Conservation (phyloP, 2,113 vertebrate species). For the Lampris megalopsis region DNA sequence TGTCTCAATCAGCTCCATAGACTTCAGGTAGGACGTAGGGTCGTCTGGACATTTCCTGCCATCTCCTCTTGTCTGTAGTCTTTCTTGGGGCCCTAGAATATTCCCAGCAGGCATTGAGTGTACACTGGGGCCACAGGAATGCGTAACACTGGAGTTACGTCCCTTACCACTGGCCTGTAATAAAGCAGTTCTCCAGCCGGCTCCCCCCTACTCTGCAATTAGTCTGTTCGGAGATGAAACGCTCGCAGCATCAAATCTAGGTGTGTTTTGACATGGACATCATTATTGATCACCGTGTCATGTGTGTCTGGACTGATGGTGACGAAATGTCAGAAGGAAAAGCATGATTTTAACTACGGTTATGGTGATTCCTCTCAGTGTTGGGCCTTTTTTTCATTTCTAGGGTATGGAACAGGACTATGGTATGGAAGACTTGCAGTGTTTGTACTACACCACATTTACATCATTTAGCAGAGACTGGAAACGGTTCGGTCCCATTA, state of each 20-base stretch:
- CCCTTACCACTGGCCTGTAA: slow-evolving; percentile 43
- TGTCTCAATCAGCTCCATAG: background rate
- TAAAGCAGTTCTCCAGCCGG: slow-evolving; percentile 47
- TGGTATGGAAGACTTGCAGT: background rate
- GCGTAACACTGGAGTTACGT: slow-evolving; percentile 37
- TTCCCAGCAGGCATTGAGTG: slow-evolving; percentile 32
- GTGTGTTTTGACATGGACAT: slow-evolving; percentile 30
- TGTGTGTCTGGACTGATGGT: background rate
- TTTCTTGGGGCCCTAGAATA: slow-evolving; percentile 31
- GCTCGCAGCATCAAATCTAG: slow-evolving; percentile 34
- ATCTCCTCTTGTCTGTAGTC: slow-evolving; percentile 20
- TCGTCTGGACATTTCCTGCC: background rate
- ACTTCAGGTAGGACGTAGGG: slow-evolving; percentile 21
- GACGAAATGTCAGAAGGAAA: slow-evolving; percentile 13
- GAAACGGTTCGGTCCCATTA: background rate
- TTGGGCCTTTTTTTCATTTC: background rate
- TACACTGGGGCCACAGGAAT: slow-evolving; percentile 50
- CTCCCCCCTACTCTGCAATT: slow-evolving; percentile 55
- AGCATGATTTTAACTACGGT: background rate
- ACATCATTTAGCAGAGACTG: background rate
- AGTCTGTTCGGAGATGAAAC: slow-evolving; percentile 44
- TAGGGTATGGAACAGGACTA: background rate
- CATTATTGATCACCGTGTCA: slow-evolving; percentile 24
- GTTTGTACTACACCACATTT: slow-evolving; percentile 5
- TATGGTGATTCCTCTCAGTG: slow-evolving; percentile 1